Percentiles rank a stretch among this genome's conserved stretches.
phyloP scores from a whole-genome alignment of 1,140 invertebrate species.

The Plodia interpunctella region DNA sequence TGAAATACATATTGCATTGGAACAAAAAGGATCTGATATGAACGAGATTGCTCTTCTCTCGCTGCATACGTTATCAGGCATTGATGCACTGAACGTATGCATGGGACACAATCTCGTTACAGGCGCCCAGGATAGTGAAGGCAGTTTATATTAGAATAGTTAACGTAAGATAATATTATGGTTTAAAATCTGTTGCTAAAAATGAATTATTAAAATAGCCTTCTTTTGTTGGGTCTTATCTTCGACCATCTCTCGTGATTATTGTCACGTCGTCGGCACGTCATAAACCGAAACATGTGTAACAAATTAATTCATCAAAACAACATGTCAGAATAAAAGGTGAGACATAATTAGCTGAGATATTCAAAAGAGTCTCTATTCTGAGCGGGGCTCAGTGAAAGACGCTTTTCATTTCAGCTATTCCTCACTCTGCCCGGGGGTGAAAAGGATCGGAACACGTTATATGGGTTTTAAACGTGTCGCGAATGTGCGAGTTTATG shows the following conservation, averaged over 20 bases:
- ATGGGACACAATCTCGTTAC: background rate
- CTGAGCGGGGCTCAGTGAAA: background rate
- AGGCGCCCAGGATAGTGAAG: background rate
- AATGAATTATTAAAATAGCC: too few species aligned
- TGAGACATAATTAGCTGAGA: background rate
- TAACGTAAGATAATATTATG: too few species aligned
- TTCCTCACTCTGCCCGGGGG: background rate
- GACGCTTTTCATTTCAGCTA: background rate
- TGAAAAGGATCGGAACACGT: background rate
- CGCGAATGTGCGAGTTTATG: background rate
- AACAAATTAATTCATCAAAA: background rate
- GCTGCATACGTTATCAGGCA: background rate
- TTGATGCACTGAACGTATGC: background rate
- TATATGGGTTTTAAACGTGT: slow-evolving; percentile 4
- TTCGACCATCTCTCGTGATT: too few species aligned
- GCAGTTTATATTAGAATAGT: too few species aligned
- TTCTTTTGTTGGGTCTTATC: too few species aligned
- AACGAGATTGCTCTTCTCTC: background rate
- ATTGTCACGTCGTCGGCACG: too few species aligned
- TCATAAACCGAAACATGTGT: too few species aligned
- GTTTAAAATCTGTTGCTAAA: too few species aligned
- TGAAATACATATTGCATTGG: background rate
- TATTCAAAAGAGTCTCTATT: background rate
- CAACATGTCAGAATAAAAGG: background rate
- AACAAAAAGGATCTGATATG: background rate